phyloP scores from a whole-genome alignment of 2,113 vertebrate genomes.

The Athene noctua region DNA sequence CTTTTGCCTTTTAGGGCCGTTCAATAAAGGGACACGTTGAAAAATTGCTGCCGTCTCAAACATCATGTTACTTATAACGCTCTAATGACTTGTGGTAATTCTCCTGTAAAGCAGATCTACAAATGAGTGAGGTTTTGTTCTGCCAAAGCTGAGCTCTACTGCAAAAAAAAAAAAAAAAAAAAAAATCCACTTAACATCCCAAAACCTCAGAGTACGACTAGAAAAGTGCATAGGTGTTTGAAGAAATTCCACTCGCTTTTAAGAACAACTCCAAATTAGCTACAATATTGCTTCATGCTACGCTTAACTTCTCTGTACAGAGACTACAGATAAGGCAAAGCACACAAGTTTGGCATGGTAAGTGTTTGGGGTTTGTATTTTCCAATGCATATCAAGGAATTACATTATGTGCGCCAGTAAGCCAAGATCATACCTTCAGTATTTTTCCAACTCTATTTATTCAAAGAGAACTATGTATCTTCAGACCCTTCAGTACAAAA shows the following conservation, averaged over 20 bases:
- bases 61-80: accelerated
- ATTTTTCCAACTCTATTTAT: background rate
- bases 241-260: background rate
- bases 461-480: background rate
- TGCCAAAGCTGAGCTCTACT: background rate
- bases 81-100: background rate
- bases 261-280: background rate
- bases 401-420: background rate
- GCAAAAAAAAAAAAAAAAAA: background rate
- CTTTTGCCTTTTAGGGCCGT: background rate
- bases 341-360: background rate
- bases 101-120: background rate
- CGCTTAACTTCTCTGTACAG: background rate
- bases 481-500: background rate
- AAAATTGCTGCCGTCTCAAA: background rate
- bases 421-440: background rate
- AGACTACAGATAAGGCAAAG: background rate
- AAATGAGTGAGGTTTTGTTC: background rate
- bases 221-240: background rate
- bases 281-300: background rate
- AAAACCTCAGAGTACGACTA: background rate
- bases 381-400: background rate
- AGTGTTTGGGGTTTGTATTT: background rate
- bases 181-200: no score
- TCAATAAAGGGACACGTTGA: background rate